These are phyloP conservation scores for Probosciger aterrimus DNA, from an alignment of 2,113 vertebrate species.

Conservation along the genomic window DNA sequence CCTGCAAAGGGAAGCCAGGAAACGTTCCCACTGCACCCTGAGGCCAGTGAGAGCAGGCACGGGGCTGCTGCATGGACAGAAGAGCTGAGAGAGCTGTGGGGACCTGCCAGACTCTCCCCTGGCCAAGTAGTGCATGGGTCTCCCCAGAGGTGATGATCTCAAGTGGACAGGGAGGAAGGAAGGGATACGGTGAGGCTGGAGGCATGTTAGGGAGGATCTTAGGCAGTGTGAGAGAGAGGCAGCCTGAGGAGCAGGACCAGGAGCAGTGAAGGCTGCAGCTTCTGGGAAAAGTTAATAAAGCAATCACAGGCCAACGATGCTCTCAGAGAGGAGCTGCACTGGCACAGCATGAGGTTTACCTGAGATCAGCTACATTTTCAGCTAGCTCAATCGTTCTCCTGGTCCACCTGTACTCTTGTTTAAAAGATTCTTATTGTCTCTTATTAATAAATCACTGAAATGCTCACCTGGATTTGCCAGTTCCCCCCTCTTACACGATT, in stretches of 20 bases:
- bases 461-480: background rate
- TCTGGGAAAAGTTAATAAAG: background rate
- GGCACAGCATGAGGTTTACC: background rate
- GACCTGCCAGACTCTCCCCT: background rate
- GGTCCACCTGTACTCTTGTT: background rate
- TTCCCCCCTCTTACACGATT: background rate
- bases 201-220: background rate
- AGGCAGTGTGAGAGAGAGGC: background rate
- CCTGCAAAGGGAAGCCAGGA: background rate
- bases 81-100: background rate
- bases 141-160: background rate
- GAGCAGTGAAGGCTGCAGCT: background rate
- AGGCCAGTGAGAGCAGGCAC: rapidly evolving
- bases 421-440: background rate
- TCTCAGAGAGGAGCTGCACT: background rate
- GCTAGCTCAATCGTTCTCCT: background rate
- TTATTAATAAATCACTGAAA: background rate
- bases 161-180: background rate
- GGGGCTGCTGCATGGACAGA: rapidly evolving
- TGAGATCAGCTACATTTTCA: background rate
- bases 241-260: background rate
- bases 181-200: background rate
- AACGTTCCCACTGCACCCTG: rapidly evolving
- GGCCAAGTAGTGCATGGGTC: background rate
- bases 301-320: background rate